phyloP scores from a whole-genome alignment of 2,113 vertebrate species.

The Xiphophorus couchianus region DNA sequence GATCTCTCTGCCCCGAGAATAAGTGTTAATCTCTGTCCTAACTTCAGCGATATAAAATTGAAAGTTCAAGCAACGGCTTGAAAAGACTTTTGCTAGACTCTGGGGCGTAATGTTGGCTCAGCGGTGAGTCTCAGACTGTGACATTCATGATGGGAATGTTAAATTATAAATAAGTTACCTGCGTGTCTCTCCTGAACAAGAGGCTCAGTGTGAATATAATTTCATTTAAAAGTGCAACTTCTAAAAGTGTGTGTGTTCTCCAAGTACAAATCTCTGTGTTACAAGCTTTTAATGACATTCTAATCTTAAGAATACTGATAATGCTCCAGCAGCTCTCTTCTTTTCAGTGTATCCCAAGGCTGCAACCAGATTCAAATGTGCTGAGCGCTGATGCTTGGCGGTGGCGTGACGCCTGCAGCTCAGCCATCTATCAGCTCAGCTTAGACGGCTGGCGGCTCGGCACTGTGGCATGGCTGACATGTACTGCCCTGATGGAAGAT shows the following conservation, averaged over 20 bases:
- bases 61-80: conserved; percentile 34
- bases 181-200: conserved; percentile 12
- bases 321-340: conserved; percentile 48
- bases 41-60: conserved; percentile 29
- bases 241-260: conserved; percentile 26
- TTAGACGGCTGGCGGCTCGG: conserved; percentile 59
- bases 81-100: conserved; percentile 39
- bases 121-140: conserved; percentile 24
- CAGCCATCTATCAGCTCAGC: conserved; percentile 65
- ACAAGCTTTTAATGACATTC: conserved; percentile 68
- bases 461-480: conserved; percentile 38
- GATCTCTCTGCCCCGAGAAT: background rate
- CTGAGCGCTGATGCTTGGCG: conserved; percentile 53
- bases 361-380: conserved; percentile 35
- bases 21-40: conserved; percentile 12
- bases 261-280: conserved; percentile 41
- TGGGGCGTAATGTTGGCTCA: conserved; percentile 33
- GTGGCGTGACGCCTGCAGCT: conserved; percentile 47
- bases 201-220: conserved; percentile 25
- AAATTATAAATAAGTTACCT: conserved; percentile 18
- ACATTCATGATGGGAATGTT: conserved; percentile 53
- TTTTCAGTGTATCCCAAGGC: conserved; percentile 54
- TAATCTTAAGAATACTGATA: conserved; percentile 66
- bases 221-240: conserved; percentile 46
- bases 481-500: conserved; percentile 40